These are phyloP conservation scores for Chlorops oryzae DNA, from an alignment of 1,140 invertebrate species.

Conservation along the genomic window DNA sequence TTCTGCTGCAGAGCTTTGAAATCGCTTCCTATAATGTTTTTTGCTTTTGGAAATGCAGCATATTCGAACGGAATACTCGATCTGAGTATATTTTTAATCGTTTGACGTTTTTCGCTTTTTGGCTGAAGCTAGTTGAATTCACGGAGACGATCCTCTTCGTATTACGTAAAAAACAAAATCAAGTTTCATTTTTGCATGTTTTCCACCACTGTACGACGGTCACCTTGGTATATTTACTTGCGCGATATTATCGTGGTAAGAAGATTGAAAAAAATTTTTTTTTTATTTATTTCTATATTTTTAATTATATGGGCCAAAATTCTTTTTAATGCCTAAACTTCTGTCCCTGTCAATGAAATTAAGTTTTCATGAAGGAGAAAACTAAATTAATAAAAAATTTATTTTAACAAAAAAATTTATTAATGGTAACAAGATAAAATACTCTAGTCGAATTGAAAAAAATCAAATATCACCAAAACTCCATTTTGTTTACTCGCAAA, in stretches of 20 bases:
- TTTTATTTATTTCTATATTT: background rate
- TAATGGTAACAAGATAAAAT: too few species aligned
- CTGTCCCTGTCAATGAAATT: too few species aligned
- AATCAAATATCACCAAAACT: too few species aligned
- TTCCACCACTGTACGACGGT: conserved; percentile 68
- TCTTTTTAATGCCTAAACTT: too few species aligned
- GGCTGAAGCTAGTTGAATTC: conserved; percentile 58
- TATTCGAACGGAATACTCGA: conserved; percentile 5
- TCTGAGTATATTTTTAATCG: conserved; percentile 11
- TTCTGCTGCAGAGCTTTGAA: conserved; percentile 2
- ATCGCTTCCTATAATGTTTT: conserved; percentile 20
- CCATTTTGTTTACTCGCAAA: too few species aligned
- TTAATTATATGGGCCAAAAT: background rate
- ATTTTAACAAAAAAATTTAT: background rate
- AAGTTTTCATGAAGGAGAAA: too few species aligned
- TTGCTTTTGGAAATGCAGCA: conserved; percentile 29
- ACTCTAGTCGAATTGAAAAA: too few species aligned
- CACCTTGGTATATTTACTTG: conserved; percentile 70
- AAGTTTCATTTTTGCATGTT: conserved; percentile 68
- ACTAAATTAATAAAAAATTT: too few species aligned
- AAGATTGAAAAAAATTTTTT: too few species aligned
- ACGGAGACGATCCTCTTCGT: conserved; percentile 75
- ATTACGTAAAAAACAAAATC: conserved; percentile 66
- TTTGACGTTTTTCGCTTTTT: conserved; percentile 49
- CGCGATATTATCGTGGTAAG: conserved; percentile 62